phyloP scores from a whole-genome alignment of 2,888 invertebrate species.

The Eupeodes luniger region DNA sequence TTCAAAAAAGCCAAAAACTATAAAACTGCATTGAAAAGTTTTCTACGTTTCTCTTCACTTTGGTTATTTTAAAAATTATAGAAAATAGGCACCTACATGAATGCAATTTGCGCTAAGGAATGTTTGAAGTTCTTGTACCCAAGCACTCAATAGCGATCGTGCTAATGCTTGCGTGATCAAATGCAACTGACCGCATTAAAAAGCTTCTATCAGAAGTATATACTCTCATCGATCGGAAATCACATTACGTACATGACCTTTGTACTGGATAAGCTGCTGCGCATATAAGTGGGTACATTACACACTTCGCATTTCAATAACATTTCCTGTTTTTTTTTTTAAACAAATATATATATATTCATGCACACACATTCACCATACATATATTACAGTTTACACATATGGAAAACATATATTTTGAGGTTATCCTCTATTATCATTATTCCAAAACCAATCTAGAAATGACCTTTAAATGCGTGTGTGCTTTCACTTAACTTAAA shows the following conservation, averaged over 20 bases:
- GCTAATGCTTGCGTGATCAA: conserved; percentile 41
- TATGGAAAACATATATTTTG: conserved; percentile 39
- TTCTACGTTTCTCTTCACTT: background rate
- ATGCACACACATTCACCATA: background rate
- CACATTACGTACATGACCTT: conserved; percentile 49
- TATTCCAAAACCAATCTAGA: conserved; percentile 62
- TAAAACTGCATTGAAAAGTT: too few species aligned
- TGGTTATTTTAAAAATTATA: background rate
- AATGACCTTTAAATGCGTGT: conserved; percentile 69
- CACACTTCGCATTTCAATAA: conserved; percentile 20
- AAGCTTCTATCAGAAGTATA: conserved; percentile 13
- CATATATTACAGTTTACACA: background rate
- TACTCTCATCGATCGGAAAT: conserved; percentile 20
- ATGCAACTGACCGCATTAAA: conserved; percentile 42
- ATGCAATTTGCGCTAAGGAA: background rate
- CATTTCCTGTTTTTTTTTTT: conserved; percentile 66
- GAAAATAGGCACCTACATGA: background rate
- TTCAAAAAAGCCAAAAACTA: too few species aligned
- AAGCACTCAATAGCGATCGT: background rate
- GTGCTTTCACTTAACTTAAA: conserved; percentile 65
- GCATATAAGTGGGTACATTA: too few species aligned
- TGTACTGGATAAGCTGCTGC: conserved; percentile 36
- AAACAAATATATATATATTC: too few species aligned
- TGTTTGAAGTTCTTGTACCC: background rate
- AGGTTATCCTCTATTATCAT: conserved; percentile 60